These are phyloP conservation scores for Nycticryphes semicollaris DNA, from an alignment of 2,113 vertebrate species.

Conservation along the genomic window DNA sequence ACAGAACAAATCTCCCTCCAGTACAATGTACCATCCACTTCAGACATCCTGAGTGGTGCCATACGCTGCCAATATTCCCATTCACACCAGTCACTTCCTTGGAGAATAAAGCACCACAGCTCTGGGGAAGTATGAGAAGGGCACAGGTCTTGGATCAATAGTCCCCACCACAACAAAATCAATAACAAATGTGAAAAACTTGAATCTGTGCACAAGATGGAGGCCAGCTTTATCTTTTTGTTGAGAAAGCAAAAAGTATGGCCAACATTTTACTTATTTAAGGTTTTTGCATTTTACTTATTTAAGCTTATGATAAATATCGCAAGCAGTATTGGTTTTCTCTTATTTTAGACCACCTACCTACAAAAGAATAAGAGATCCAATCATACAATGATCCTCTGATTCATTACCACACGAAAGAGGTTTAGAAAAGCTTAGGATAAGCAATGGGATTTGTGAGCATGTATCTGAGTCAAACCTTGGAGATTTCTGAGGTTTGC, in stretches of 20 bases:
- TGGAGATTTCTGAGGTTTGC: constrained; percentile 38
- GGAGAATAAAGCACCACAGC: neutral
- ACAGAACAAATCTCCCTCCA: neutral
- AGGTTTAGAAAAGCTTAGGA: constrained; percentile 42
- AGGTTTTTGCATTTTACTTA: neutral
- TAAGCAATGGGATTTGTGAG: constrained; percentile 29
- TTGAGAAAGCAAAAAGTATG: neutral
- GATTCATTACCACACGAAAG: neutral
- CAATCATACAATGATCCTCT: constrained; percentile 1
- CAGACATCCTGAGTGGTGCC: neutral
- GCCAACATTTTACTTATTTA: neutral
- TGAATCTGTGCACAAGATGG: neutral
- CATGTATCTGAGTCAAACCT: constrained; percentile 10
- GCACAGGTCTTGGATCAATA: neutral
- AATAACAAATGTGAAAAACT: neutral
- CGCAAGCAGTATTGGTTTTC: neutral
- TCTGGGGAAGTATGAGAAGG: neutral
- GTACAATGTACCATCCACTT: neutral
- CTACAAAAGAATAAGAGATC: neutral
- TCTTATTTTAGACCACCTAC: constrained; percentile 10
- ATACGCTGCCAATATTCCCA: neutral
- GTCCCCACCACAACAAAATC: neutral
- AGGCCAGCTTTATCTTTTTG: neutral
- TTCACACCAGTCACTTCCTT: neutral
- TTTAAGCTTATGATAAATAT: neutral